phyloP scores from a whole-genome alignment of 30 jellyfish, hydroid and myxozoan genomes.

The Turritopsis dohrnii region DNA sequence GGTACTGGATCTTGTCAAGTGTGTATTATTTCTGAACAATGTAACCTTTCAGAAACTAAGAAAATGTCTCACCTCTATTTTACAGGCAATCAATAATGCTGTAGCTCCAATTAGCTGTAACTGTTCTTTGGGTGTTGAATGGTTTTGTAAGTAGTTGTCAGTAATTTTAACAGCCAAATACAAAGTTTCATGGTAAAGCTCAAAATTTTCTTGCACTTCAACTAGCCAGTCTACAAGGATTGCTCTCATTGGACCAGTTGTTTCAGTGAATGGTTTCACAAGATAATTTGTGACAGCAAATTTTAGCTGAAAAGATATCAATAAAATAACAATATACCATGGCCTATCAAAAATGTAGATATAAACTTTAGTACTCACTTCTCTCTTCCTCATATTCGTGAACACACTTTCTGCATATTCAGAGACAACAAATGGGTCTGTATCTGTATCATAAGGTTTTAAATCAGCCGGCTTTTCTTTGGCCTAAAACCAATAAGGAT shows the following conservation, averaged over 20 bases:
- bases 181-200: constrained; percentile 82
- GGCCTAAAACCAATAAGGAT: not conserved
- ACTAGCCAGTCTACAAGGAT: constrained; percentile 92
- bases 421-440: constrained; percentile 71
- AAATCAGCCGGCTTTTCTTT: constrained; percentile 46
- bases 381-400: constrained; percentile 64
- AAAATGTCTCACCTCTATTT: constrained; percentile 83
- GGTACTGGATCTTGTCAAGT: no score
- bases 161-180: constrained; percentile 72
- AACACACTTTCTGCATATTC: constrained; percentile 92
- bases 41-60: no score
- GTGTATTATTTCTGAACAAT: no score
- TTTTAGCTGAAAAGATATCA: constrained; percentile 22
- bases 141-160: constrained; percentile 67
- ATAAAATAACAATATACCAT: not conserved
- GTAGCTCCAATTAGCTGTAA: constrained; percentile 87
- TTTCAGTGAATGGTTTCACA: constrained; percentile 40
- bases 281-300: constrained; percentile 54
- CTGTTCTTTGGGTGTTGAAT: constrained; percentile 50
- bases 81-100: constrained; percentile 69
- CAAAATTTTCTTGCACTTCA: constrained; percentile 93
- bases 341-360: not conserved
- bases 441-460: constrained; percentile 69
- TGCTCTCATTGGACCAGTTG: constrained; percentile 80
- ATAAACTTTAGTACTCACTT: constrained; percentile 32